Base-by-base conservation (phyloP, 2,113 vertebrate genomes). In the Brachyhypopomus gauderio region DNA sequence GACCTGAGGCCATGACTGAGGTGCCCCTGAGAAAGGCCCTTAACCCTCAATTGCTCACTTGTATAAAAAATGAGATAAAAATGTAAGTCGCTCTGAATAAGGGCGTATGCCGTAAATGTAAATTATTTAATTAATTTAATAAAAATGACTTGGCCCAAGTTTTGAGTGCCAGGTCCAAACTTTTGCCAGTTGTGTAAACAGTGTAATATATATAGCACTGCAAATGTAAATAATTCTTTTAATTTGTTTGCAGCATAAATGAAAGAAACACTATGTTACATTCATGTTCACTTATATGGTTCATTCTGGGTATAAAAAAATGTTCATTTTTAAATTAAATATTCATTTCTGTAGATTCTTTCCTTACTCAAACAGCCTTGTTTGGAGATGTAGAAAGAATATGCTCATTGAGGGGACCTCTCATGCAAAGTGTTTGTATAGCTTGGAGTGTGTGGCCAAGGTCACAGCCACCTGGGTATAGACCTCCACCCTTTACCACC, bases 381-480 rank as follows among this genome's bases (percentile, higher is more conserved):
- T 52, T 52, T 52, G 12, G 34, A 45, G 8, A 6, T 25, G 11
- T 27, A 38, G 16, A 20, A 55, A 80, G 60, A 60, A 52, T 52
- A 25, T 71, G 22, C 27, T 67, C 41, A 58, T 17, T 75, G 2
- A 75, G 17, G 48, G 14, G 23, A 4, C 25, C 79, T 69, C 48
- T 56, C 72, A 75, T 52, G 3, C 62, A 81, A 81, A 36, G 30
- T 19, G 17, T 81, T 81, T 81, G 23, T 73, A 59, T 81, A 81
- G 72, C 72, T 75, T 70, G 23, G 38, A 75, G 63, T 36, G 41
- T 52, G 58, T 60, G 30, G n/a, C 41, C 74, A 64, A 87, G 82
- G 56, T 84, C 59, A 67, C 30, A 23, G 66, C 45, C 55, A 79
- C 23, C 30, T 19, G 58, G 76, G 58, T 23, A 30, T 27, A 75